A percentile compares a stretch with the other conserved stretches of the same genome.
Evolutionary conservation across 2,888 invertebrate species (phyloP).

Genomic region (Trachelus troglodyta): DNA sequence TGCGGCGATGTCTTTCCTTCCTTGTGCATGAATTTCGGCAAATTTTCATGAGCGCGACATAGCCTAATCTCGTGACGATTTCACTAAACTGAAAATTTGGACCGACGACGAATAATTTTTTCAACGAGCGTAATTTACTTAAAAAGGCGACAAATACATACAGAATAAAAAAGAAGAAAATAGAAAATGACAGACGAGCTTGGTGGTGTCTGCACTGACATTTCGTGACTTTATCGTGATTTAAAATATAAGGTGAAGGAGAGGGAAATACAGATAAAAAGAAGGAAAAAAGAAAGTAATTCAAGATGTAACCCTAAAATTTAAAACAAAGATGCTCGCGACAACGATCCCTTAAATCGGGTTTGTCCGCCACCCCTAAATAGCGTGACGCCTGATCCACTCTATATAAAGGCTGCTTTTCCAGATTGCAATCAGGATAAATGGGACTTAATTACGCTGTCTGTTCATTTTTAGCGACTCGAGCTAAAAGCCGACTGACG

Average conservation of each 20-base stretch:
- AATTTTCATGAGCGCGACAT: not conserved
- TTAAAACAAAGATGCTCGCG: not conserved
- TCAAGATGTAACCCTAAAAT: not conserved
- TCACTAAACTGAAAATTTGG: not conserved
- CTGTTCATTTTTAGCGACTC: not conserved
- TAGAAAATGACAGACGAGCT: too few relatives aligned
- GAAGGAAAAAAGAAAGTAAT: not conserved
- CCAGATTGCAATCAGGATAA: constrained; percentile 44
- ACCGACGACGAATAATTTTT: not conserved
- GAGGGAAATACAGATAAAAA: not conserved
- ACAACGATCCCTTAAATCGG: constrained; percentile 10
- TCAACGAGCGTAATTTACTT: not conserved
- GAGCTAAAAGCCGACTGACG: not conserved
- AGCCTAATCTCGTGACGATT: not conserved
- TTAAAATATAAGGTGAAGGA: not conserved
- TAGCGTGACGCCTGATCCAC: not conserved
- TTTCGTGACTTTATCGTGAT: not conserved
- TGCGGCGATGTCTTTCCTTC: not conserved
- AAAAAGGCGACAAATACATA: not conserved
- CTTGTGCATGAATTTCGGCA: not conserved
- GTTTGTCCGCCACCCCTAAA: constrained; percentile 11
- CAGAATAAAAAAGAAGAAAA: too few relatives aligned
- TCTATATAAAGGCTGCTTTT: constrained; percentile 7
- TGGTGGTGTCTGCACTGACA: not conserved
- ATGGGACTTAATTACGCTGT: constrained; percentile 43